Conservation (phyloP, 2,797 vertebrate species). For the Sebastes cheni region DNA sequence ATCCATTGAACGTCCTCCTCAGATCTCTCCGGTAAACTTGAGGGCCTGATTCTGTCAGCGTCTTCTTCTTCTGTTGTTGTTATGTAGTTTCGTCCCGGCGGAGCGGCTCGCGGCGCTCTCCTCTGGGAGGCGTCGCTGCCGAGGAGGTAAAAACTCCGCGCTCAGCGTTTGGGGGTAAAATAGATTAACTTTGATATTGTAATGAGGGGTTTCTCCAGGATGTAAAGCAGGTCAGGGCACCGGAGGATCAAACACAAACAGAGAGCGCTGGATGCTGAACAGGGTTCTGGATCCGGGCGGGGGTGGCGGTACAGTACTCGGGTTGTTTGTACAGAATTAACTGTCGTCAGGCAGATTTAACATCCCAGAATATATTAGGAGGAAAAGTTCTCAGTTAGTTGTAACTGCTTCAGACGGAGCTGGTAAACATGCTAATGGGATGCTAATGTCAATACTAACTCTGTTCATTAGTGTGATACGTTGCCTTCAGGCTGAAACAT, state of each 20-base stretch:
- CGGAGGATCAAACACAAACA: conserved; percentile 57
- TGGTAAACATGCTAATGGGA: neutral
- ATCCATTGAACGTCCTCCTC: neutral
- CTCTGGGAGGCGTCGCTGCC: conserved; percentile 3
- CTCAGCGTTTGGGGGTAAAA: conserved; percentile 42
- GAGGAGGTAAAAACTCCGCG: conserved; percentile 13
- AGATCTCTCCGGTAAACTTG: neutral
- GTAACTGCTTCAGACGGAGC: neutral
- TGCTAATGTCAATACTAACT: neutral
- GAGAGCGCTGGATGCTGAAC: conserved; percentile 35
- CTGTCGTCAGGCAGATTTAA: conserved; percentile 47
- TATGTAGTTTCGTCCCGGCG: neutral
- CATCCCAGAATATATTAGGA: conserved; percentile 11
- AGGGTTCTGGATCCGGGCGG: conserved; percentile 12
- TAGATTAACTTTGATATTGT: conserved; percentile 64
- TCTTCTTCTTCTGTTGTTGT: neutral
- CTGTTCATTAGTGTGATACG: neutral
- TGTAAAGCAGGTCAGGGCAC: conserved; percentile 56
- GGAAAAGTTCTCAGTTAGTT: neutral
- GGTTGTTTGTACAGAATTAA: conserved; percentile 7
- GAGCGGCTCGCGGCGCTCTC: conserved; percentile 10
- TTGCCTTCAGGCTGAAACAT: conserved; percentile 1
- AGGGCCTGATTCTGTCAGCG: neutral
- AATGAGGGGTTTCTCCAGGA: conserved; percentile 53
- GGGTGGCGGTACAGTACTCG: neutral